Conservation (phyloP, 2,797 vertebrate species). For the Margarornis squamiger region DNA sequence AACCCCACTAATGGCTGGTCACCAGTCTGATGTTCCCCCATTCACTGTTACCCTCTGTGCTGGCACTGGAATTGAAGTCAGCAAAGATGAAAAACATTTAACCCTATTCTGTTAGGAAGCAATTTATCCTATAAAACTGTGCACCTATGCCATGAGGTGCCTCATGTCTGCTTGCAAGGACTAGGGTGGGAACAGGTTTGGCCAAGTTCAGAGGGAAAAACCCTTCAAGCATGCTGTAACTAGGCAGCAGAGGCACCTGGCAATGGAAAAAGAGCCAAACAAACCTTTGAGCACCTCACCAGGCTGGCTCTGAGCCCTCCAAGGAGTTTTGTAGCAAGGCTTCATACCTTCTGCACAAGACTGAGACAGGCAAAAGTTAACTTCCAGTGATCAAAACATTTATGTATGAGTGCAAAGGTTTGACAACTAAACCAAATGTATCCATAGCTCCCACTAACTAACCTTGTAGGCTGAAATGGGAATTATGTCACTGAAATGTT, state of each 20-base stretch:
- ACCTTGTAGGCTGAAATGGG: neutral
- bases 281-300: neutral
- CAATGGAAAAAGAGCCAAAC: accelerated
- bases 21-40: neutral
- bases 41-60: neutral
- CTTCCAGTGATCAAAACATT: neutral
- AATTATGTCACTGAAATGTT: neutral
- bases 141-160: neutral
- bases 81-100: neutral
- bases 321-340: neutral
- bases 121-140: neutral
- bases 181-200: neutral
- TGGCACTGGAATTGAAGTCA: neutral
- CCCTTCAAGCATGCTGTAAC: neutral
- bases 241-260: neutral
- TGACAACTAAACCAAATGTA: neutral
- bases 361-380: neutral
- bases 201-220: neutral
- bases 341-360: neutral
- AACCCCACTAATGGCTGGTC: neutral
- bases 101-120: neutral
- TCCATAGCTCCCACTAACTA: neutral
- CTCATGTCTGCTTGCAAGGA: neutral
- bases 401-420: neutral
- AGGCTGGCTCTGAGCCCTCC: neutral